phyloP scores from a whole-genome alignment of 2,113 vertebrate genomes.

The Canis aureus region DNA sequence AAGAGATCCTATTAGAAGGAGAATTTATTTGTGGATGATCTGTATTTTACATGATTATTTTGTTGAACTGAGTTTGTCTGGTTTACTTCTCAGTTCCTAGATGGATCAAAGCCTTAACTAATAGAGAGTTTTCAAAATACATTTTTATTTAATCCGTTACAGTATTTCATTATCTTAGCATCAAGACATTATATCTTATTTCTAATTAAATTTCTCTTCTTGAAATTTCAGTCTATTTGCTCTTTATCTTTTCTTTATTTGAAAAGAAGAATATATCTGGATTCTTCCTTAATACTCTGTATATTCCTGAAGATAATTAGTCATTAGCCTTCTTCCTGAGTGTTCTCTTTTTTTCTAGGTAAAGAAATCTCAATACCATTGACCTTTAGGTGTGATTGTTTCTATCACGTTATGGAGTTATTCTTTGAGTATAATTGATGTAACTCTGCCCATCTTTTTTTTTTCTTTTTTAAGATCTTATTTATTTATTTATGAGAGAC shows the following conservation, averaged over 20 bases:
- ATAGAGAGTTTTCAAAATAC: background rate
- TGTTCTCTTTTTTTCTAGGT: background rate
- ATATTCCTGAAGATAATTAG: constrained; percentile 22
- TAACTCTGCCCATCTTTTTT: background rate
- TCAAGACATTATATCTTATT: background rate
- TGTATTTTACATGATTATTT: background rate
- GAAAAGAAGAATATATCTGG: background rate
- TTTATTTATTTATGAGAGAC: too few species aligned
- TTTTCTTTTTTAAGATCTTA: too few species aligned
- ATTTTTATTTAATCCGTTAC: constrained; percentile 1
- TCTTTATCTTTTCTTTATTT: constrained; percentile 17
- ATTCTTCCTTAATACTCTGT: background rate
- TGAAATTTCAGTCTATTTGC: constrained; percentile 35
- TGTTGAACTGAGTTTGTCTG: background rate
- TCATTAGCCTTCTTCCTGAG: background rate
- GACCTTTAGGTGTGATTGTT: background rate
- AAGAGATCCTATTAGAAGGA: background rate
- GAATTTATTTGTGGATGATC: background rate
- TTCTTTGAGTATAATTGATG: background rate
- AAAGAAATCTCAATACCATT: background rate
- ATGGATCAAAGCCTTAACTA: background rate
- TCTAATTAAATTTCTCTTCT: constrained; percentile 46
- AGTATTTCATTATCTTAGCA: background rate
- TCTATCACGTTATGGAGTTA: background rate
- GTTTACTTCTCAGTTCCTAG: background rate